Evolutionary conservation across 2,888 invertebrate species (phyloP), one percentile per base, ranked within the genome.

Genomic region (Tetragonisca angustula): DNA sequence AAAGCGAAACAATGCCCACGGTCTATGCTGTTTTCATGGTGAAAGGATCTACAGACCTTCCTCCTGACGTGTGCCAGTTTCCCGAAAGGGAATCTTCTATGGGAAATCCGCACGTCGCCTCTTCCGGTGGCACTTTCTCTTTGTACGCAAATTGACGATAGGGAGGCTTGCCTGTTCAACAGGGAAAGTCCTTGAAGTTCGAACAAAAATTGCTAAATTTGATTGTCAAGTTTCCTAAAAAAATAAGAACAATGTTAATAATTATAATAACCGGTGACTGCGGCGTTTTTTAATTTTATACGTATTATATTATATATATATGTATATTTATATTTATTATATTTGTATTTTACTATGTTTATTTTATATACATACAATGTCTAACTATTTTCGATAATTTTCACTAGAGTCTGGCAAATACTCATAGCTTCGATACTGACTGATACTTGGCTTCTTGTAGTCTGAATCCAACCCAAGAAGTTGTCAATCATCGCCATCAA

Each of bases 1-100:
- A 91, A 89, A 75, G 81, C 81, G 86, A 90, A 89, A 92, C 92
- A 93, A 92, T 91, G 85, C 79, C 43, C 68, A 76, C 77, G 80
- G 87, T 87, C 85, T 84, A 89, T 85, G 87, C 77, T 88, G 87
- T 87, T 90, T 91, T 91, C 87, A 91, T 76, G 70, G 68, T 71
- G 81, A 81, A 85, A 84, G 81, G 79, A 75, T 59, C 64, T 78
- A 68, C 69, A 69, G 65, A 59, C 74, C 76, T 17, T 50, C 21
- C n/a, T 50, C 19, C n/a, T 24, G 80, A 78, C 76, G 80, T 69
- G 72, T 80, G 68, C 73, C 72, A 68, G 68, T 72, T 71, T 76
- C 43, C 61, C 27, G 13, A n/a, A 59, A n/a, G 61, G 59, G 49
- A 49, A 56, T 56, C n/a, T 21, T 71, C 54, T 36, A 50, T 27